These are phyloP conservation scores for Sebastes taczanowskii DNA, from an alignment of 2,797 vertebrate species.

Conservation along the genomic window DNA sequence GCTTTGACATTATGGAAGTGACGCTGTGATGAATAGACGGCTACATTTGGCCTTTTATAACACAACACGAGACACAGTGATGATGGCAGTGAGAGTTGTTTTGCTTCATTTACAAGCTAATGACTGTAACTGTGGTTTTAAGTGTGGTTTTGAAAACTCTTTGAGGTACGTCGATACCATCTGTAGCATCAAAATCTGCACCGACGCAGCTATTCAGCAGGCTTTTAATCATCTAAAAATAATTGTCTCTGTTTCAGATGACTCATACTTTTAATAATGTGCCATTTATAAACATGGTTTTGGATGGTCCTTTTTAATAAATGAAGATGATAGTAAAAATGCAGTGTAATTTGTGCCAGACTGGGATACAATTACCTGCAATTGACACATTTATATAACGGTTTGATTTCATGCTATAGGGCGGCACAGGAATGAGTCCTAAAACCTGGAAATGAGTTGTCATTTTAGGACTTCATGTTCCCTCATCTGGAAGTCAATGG, in stretches of 20 bases:
- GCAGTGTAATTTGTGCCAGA: not conserved
- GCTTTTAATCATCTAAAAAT: not conserved
- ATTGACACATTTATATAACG: not conserved
- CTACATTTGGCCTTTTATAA: constrained; percentile 13
- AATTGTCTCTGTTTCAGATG: not conserved
- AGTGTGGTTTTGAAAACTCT: not conserved
- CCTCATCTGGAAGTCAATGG: too few species aligned
- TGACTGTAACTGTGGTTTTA: not conserved
- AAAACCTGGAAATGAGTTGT: too few species aligned
- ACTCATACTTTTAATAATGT: not conserved
- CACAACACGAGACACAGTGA: not conserved
- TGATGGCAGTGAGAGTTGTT: not conserved
- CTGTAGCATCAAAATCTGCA: not conserved
- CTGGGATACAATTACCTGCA: not conserved
- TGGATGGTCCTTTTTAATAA: not conserved
- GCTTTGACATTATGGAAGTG: constrained; percentile 19
- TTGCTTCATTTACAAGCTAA: not conserved
- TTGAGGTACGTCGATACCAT: not conserved
- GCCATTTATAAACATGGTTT: not conserved
- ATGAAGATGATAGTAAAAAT: not conserved
- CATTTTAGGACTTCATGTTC: too few species aligned
- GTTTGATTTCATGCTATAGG: not conserved
- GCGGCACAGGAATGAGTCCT: too few species aligned
- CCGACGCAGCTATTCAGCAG: not conserved
- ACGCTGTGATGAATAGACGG: constrained; percentile 15